Base-by-base conservation (phyloP, 2,888 invertebrate genomes). In the Nipponacmea schrenckii region DNA sequence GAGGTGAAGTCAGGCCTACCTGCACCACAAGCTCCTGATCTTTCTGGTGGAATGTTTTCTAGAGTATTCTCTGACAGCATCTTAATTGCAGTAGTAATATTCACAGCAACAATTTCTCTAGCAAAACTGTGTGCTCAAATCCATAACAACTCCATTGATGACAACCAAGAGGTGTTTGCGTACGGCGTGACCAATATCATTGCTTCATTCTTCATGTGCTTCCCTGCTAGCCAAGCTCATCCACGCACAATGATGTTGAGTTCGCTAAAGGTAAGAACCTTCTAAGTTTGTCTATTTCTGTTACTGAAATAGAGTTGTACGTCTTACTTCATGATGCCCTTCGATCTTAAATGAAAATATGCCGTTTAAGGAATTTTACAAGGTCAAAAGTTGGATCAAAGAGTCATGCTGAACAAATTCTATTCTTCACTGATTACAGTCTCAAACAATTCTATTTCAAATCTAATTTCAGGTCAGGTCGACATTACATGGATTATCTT, bases 141-240 rank as follows among this genome's bases (percentile, higher is more conserved):
- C 72, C 80, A 86, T 48, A 81, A 84, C 67, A 86, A 87, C 69
- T 78, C 81, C 31, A 80, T 88, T 20, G 83, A 88, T 66, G 83
- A 85, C 48, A 87, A 86, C 74, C 80, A 86, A 79, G 89, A 90
- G 79, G 83, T 89, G 72, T 75, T 89, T 24, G 87, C 89, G 0
- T 85, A 87, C 64, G 89, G 89, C 0, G 45, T 85, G 31, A 79
- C 80, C 73, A 86, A 89, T 77, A 70, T 83, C 0, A 69, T 87
- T 5, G 79, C 85, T 17, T 78, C 89, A 0, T 88, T 89, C 78
- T 89, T 90, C 74, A 79, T 82, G 17, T 86, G 88, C 66, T 88
- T 89, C 71, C 85, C 87, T 15, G 83, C 85, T 5, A 85, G 88
- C 12, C 83, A 84, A 27, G 87, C 88, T 1, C 84, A 85, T 17